These are phyloP conservation scores for Aphrophora alni DNA, from an alignment of 2,888 invertebrate genomes.

Conservation along the genomic window DNA sequence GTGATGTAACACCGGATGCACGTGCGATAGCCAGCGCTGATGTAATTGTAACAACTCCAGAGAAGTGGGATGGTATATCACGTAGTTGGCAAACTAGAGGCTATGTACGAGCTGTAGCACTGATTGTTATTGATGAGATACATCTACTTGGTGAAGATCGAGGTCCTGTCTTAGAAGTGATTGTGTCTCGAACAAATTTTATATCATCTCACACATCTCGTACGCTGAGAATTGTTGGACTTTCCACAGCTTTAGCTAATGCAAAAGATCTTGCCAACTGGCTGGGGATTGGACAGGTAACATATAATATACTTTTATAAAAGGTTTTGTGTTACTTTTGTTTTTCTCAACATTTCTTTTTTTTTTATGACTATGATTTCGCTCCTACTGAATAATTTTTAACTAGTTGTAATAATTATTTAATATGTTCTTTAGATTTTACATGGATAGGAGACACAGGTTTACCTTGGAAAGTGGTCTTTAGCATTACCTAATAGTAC, in stretches of 20 bases:
- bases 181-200: constrained; percentile 96
- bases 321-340: too few species aligned
- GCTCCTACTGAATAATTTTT: too few species aligned
- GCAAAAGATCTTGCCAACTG: constrained; percentile 96
- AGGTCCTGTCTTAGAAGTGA: constrained; percentile 93
- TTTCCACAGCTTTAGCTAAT: constrained; percentile 98
- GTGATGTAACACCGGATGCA: constrained; percentile 82
- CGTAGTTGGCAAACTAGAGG: constrained; percentile 96
- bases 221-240: constrained; percentile 86
- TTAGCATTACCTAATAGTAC: too few species aligned
- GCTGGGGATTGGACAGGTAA: constrained; percentile 78
- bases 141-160: constrained; percentile 93
- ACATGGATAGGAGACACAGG: too few species aligned
- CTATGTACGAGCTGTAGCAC: constrained; percentile 89
- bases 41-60: constrained; percentile 98
- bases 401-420: too few species aligned
- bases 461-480: too few species aligned
- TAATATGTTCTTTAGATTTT: too few species aligned
- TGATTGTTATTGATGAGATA: constrained; percentile 98
- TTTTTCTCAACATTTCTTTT: too few species aligned
- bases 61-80: constrained; percentile 99
- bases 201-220: constrained; percentile 88
- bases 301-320: too few species aligned
- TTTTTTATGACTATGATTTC: too few species aligned
- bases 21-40: constrained; percentile 82